Conservation (phyloP, 53 echinoderm and acorn worm species). For the Pentamera pediparva region DNA sequence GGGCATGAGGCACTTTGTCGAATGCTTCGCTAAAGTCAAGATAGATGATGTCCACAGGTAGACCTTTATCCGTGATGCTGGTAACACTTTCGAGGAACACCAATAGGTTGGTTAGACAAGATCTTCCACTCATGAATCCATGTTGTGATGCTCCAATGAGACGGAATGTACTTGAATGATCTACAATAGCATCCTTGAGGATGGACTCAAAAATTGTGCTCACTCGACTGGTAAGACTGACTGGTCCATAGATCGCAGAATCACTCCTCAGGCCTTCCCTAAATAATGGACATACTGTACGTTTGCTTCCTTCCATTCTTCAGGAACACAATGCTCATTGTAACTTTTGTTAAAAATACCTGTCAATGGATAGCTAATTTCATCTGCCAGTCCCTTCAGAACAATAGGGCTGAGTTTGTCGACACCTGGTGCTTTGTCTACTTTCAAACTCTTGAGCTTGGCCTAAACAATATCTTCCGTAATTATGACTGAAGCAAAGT, state of each 20-base stretch:
- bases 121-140: slow-evolving; percentile 24
- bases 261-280: background rate
- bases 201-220: slow-evolving; percentile 12
- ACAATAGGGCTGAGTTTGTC: background rate
- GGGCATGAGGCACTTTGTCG: no score
- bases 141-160: background rate
- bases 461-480: background rate
- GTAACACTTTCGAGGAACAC: slow-evolving; percentile 1
- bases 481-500: background rate
- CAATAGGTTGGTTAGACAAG: slow-evolving; percentile 15
- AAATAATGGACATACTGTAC: no score
- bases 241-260: background rate
- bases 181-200: background rate
- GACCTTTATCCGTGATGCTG: background rate
- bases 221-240: background rate
- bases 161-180: background rate
- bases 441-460: background rate
- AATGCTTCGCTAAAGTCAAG: background rate
- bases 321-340: background rate
- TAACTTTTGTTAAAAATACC: background rate
- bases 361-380: background rate
- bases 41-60: background rate
- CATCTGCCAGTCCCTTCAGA: background rate
- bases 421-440: background rate
- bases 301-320: background rate